Evolutionary conservation across 2,113 vertebrate genomes (phyloP).

Genomic region (Bubalus kerabau): DNA sequence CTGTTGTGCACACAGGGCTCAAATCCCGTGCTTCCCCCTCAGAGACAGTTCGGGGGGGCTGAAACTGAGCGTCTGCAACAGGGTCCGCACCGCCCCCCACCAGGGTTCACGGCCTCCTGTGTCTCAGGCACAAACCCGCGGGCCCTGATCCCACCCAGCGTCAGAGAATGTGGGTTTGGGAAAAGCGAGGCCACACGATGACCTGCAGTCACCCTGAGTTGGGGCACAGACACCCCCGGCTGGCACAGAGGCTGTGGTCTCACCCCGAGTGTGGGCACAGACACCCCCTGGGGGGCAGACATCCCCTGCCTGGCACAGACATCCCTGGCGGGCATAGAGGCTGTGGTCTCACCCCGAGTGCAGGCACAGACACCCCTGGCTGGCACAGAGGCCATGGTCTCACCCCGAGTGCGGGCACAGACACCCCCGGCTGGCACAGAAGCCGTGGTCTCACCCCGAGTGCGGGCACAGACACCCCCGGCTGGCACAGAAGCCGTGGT

Average conservation of each 20-base stretch:
- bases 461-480: background rate
- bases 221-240: background rate
- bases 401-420: background rate
- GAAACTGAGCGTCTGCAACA: no score
- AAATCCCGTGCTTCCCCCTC: rapidly evolving
- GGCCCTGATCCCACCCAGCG: background rate
- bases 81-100: rapidly evolving
- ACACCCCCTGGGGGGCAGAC: background rate
- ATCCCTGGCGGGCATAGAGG: rapidly evolving
- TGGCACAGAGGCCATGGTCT: no score
- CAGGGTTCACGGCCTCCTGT: no score
- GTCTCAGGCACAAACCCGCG: rapidly evolving
- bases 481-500: no score
- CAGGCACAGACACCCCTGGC: no score
- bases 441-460: no score
- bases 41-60: no score
- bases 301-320: background rate
- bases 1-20: background rate
- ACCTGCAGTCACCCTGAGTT: background rate
- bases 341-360: background rate
- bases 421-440: no score
- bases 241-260: no score
- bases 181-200: rapidly evolving
- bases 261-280: no score
- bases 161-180: background rate